Evolutionary conservation across 2,888 invertebrate genomes (phyloP), one percentile per base, ranked within the genome.

Genomic region (Petrolisthes manimaculis): DNA sequence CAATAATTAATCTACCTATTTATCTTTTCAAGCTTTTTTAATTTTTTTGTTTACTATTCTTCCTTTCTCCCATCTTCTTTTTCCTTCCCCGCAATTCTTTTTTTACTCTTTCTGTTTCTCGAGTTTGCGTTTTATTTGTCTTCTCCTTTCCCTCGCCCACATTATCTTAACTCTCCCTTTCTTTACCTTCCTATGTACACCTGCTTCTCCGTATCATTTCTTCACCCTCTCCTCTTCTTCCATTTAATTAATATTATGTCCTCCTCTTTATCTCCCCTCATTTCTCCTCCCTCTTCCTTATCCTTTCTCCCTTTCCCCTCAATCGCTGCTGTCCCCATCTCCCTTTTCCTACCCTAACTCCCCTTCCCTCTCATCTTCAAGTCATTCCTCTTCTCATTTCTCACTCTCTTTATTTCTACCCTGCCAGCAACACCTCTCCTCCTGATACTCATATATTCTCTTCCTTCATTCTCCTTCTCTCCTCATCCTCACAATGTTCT

Each of bases 251-350:
- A 6, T 14, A 9, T 14, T 61, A n/a, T n/a, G 61, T 61, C 8
- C 14, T 14, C 61, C 61, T 61, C 14, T 14, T 14, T 14, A 61
- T 61, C 61, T 61, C 83, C 78, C 53, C 69, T 12, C 83, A 83
- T 86, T 77, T 78, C 86, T 69, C 55, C 81, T 74, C 86, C 61
- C 61, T 9, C 5, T n/a, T 80, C 83, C 55, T 53, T 51, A 37
- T 54, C 82, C 24, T 69, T 71, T 67, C 67, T 51, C 51, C 21
- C 69, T 54, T 67, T 53, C 69, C 51, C 67, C 67, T 21, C 51
- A 18, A 14, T 56, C 67, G n/a, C 56, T 53, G 37, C 82, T 82
- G n/a, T 54, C 18, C 14, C 14, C 61, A 6, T 14, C 14, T 12
- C 21, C 51, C 67, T 51, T 67, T 9, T 82, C 53, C n/a, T 61